Percentiles rank a stretch among this genome's conserved stretches.
Conservation (phyloP, 2,797 vertebrate species). For the Siniperca obscura region DNA sequence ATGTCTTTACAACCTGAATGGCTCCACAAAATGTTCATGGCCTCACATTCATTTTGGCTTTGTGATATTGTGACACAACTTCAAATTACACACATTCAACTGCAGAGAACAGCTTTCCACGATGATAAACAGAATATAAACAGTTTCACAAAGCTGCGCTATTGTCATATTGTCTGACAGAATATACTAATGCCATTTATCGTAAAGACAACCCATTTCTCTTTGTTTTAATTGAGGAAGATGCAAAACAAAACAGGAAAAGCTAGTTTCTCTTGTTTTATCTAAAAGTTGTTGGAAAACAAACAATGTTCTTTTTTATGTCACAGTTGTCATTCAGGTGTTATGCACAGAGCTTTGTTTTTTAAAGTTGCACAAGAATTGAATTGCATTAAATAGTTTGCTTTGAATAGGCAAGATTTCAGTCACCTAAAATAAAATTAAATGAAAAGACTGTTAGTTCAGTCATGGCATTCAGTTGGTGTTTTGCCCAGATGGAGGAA, state of each 20-base stretch:
- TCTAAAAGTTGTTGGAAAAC: background rate
- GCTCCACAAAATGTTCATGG: background rate
- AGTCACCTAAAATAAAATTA: background rate
- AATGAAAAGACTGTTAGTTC: background rate
- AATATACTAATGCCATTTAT: background rate
- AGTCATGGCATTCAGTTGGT: background rate
- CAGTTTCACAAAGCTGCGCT: background rate
- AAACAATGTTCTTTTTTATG: too few relatives aligned
- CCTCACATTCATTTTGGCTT: conserved; percentile 26
- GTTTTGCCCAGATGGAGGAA: too few relatives aligned
- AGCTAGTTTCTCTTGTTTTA: background rate
- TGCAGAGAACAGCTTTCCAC: background rate
- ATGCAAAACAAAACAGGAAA: background rate
- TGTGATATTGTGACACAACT: conserved; percentile 39
- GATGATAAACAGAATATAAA: background rate
- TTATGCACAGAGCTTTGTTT: background rate
- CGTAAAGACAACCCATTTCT: background rate
- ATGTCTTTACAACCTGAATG: conserved; percentile 16
- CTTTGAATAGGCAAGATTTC: background rate
- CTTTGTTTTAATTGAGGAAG: background rate
- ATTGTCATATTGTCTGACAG: background rate
- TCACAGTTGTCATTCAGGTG: background rate
- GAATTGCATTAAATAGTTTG: background rate
- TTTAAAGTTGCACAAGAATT: background rate
- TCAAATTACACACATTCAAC: conserved; percentile 1